Evolutionary conservation across 2,888 invertebrate species (phyloP).

Genomic region (Drosophila nr. fundita): DNA sequence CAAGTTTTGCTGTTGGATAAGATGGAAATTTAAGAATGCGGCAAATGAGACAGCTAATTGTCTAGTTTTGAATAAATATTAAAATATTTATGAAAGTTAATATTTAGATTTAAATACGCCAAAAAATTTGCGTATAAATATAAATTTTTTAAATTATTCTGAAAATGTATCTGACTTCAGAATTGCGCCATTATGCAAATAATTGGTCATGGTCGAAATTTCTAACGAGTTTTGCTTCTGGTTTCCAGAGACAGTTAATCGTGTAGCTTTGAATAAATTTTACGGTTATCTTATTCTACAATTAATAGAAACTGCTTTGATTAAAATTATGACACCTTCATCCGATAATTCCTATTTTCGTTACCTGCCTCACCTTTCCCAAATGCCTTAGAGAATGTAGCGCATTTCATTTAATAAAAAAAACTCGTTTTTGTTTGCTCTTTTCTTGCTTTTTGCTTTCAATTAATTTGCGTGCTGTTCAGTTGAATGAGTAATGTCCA

Average conservation of each 20-base stretch:
- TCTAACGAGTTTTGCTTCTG: neutral
- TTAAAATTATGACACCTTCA: neutral
- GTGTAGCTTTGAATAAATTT: neutral
- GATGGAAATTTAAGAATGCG: neutral
- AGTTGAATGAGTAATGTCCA: slow-evolving; percentile 67
- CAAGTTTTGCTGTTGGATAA: neutral
- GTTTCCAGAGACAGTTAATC: neutral
- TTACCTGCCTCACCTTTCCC: no score
- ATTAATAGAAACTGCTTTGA: neutral
- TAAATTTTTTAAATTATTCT: neutral
- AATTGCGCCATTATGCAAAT: neutral
- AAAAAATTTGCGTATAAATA: neutral
- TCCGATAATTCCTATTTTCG: neutral
- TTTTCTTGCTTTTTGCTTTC: slow-evolving; percentile 39
- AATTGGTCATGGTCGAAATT: neutral
- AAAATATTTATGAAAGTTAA: neutral
- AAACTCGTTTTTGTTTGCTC: slow-evolving; percentile 19
- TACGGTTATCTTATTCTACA: neutral
- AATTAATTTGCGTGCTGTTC: slow-evolving; percentile 62
- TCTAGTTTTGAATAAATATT: neutral
- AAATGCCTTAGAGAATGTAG: slow-evolving; percentile 35
- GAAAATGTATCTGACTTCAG: neutral
- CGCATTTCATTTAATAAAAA: slow-evolving; percentile 38
- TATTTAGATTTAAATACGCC: neutral
- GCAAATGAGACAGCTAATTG: neutral